Base-by-base conservation (phyloP, 2,113 vertebrate species). In the Leucoraja erinaceus region DNA sequence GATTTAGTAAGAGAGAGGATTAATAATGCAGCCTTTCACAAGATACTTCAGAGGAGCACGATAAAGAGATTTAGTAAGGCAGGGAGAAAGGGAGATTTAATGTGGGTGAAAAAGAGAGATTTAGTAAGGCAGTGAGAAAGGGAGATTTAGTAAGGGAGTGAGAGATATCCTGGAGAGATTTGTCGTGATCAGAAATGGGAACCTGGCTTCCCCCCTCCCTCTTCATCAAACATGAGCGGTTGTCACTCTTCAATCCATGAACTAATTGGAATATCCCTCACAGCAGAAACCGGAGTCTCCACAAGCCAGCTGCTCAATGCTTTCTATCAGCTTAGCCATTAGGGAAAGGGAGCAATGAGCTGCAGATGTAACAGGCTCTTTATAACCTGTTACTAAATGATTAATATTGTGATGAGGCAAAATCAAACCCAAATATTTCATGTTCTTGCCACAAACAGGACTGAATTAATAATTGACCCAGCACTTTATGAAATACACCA, bases 381-480 rank as follows among this genome's bases (percentile, higher is more conserved):
- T n/a, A 22, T 16, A 47, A 38, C 38, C 63, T n/a, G 18, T 72
- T 47, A 33, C 31, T 22, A 90, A 90, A 68, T 70, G 28, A 38
- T 90, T 90, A 70, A 70, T 90, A 20, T 70, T 70, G 31, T 25
- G 31, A 70, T 68, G 63, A 31, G 12, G 66, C 16, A 90, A 90
- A 90, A 70, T 90, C 63, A 70, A 70, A 91, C 33, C 20, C 72
- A 74, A 54, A 91, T 22, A 54, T 14, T 91, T 91, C 68, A 54
- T 91, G 33, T 9, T 28, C 16, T 5, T 47, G 33, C 25, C 90
- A 91, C 72, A 22, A 5, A 28, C 54, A 74, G 25, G 38, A 20
- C 9, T 12, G 38, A 63, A 74, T 91, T 72, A 91, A 91, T 72
- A 91, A 74, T 20, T 31, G 61, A 91, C 33, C 47, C 83, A 88